Base-by-base conservation (phyloP, 2,797 vertebrate genomes). In the Poliocrania exsul region DNA sequence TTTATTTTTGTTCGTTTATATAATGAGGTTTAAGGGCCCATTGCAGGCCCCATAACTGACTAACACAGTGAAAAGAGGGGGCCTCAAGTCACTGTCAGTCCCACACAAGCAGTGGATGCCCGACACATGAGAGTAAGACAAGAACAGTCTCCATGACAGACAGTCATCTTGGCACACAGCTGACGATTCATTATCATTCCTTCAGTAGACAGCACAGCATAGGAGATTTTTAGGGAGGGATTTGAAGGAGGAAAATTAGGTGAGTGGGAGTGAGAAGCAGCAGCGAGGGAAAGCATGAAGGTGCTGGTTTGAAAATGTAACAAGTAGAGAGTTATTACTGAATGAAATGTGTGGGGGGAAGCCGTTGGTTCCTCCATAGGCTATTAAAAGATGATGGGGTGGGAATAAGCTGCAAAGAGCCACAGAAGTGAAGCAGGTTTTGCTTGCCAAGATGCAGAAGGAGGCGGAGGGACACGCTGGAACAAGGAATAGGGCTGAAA, bases 261-360 rank as follows among this genome's bases (percentile, higher is more conserved):
- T 94, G 94, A 95, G 95, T 95, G 88, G 95, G 94, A 95, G 96
- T 96, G 94, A 94, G 92, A 95, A 96, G 92, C 93, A 90, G 93
- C 90, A 95, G 93, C 29, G 44, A 95, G 90, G 94, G 93, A 96
- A 96, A 96, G 95, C 94, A 96, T 35, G 93, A 95, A 95, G 96
- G 92, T 88, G 88, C 95, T 70, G 94, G 92, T 95, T 95, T 94
- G 95, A 88, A 96, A 96, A 94, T 96, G 95, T 92, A 96, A 92
- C 93, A 95, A 95, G 92, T 72, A 75, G 92, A 72, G 87, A 92
- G 93, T 96, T 96, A 95, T 95, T 96, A 81, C 95, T 96, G 96
- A 96, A 95, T 96, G 95, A 96, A 95, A 92, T 33, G 94, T 95
- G 96, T 93, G 87, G 69, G 94, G 95, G 95, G 69, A 95, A 95